Conservation (phyloP, 2,797 vertebrate species). For the Poecile montanus region DNA sequence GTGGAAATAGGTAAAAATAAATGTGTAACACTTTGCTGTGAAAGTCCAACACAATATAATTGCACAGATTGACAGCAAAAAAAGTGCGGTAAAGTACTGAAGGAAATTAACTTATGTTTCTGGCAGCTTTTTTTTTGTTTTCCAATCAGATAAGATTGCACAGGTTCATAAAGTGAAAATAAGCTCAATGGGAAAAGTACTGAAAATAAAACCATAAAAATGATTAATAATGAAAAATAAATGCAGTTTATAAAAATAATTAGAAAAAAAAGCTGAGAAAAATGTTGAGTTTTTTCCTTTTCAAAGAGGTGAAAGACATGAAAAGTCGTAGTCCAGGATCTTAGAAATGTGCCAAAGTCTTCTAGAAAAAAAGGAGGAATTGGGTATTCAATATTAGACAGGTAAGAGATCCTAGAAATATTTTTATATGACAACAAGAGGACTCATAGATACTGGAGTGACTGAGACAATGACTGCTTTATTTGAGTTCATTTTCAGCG, state of each 20-base stretch:
- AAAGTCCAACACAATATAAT: not conserved
- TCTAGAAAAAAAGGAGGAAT: not conserved
- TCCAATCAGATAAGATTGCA: not conserved
- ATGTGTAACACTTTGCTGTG: not conserved
- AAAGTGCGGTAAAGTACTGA: not conserved
- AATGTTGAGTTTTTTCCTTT: not conserved
- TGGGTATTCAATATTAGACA: not conserved
- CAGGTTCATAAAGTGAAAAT: not conserved
- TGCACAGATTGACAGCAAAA: not conserved
- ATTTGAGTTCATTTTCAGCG: not conserved
- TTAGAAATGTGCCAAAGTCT: not conserved
- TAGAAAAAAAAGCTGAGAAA: not conserved
- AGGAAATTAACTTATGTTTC: not conserved
- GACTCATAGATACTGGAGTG: not conserved
- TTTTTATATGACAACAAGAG: not conserved
- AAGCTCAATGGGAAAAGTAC: not conserved
- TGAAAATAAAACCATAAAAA: not conserved
- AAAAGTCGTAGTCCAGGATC: not conserved
- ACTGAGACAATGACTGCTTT: not conserved
- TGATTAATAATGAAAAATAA: not conserved
- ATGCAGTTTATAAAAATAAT: not conserved
- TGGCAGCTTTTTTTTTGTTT: not conserved
- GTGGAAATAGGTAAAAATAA: not conserved
- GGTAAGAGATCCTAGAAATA: not conserved
- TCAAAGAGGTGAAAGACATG: not conserved